Base-by-base conservation (phyloP, 2,113 vertebrate species). In the Ardeotis arabs region DNA sequence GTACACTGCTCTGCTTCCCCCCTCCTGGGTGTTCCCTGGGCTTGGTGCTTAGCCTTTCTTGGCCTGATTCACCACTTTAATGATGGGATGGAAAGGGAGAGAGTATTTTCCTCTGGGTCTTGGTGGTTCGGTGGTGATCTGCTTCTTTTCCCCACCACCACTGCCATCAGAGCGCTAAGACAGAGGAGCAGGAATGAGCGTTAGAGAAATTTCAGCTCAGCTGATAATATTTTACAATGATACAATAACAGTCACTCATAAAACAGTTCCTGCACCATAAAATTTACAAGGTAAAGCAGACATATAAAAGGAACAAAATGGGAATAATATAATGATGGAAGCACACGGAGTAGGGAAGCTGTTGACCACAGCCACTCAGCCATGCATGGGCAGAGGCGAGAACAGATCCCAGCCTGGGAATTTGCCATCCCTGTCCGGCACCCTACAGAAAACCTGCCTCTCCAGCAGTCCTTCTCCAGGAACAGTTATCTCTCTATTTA, bases 211-310 rank as follows among this genome's bases (percentile, higher is more conserved):
- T 81, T 68, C 92, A 73, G 73, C 55, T 91, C 60, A 84, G 64
- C 72, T 37, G 11, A 93, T 87, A 95, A 94, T 94, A 93, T 93
- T 92, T 93, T 90, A 92, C 80, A 93, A 28, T 91, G 93, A 93
- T 84, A 28, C 50, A 75, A 20, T 95, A 93, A 87, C 62, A 81
- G 60, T 17, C 86, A 28, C 76, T 87, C 86, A 62, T 95, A 94
- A 96, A 96, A 90, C 89, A 92, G 86, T 53, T 58, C 73, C 73
- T 95, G 80, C 80, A 52, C 92, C 83, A 87, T 94, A 94, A 90
- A 96, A 93, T 92, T 93, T 96, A 94, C 86, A 94, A 21, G 52
- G 72, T 84, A 96, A 96, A 93, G 75, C 95, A 96, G 90, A 96
- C 95, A 62, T 74, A 93, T 93, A 89, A 96, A 93, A 5, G 44